A percentile compares a stretch with the other conserved stretches of the same genome.
Conservation (phyloP, 2,888 invertebrate species). For the Ashinkailepas kermadecensis region DNA sequence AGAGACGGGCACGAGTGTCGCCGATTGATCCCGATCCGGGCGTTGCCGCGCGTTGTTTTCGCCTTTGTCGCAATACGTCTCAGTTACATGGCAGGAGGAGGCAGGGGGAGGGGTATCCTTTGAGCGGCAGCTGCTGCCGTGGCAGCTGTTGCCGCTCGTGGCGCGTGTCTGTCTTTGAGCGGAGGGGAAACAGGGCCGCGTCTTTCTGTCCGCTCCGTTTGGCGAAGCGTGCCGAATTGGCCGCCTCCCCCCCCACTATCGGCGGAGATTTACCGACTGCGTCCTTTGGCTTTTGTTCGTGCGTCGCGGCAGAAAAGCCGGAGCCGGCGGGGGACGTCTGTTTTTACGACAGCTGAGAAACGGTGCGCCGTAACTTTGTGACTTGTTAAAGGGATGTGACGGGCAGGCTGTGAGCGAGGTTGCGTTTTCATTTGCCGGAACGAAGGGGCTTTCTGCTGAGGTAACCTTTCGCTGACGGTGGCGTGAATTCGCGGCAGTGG, state of each 20-base stretch:
- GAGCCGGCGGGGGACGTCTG: background rate
- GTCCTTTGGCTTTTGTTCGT: background rate
- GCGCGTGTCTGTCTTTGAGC: too few relatives aligned
- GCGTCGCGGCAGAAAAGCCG: background rate
- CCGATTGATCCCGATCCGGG: too few relatives aligned
- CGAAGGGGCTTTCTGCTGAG: background rate
- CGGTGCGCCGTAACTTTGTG: background rate
- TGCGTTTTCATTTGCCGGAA: background rate
- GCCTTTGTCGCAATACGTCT: too few relatives aligned
- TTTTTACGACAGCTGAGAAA: background rate
- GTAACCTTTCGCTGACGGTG: background rate
- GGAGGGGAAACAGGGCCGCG: too few relatives aligned
- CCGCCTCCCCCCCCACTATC: background rate
- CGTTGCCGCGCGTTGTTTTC: too few relatives aligned
- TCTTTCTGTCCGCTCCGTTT: too few relatives aligned
- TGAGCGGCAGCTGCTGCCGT: too few relatives aligned
- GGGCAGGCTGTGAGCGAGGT: background rate
- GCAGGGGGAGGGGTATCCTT: too few relatives aligned
- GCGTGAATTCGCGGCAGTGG: background rate
- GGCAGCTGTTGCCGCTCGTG: too few relatives aligned
- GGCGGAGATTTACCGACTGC: background rate
- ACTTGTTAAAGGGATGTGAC: background rate
- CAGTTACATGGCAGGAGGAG: too few relatives aligned
- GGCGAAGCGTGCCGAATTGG: background rate
- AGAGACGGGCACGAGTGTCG: too few relatives aligned